Evolutionary conservation across 1,140 invertebrate genomes (phyloP), one percentile per base, ranked within the genome.

Genomic region (Ceratina australensis): DNA sequence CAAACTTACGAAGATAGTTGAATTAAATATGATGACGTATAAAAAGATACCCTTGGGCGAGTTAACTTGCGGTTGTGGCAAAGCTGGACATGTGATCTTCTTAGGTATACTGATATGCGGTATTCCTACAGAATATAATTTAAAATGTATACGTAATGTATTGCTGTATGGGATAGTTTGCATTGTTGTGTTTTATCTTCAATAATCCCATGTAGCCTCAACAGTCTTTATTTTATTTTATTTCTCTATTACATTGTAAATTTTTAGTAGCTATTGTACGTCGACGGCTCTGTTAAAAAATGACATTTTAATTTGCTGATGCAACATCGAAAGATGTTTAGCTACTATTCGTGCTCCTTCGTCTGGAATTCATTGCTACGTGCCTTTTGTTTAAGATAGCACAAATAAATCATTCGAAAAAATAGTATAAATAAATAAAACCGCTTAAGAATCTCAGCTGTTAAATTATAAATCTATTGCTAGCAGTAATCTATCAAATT

Each of bases 301-400:
- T 12, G 16, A 33, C 18, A 18, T 10, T 22, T 22, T 57, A 33
- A 33, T 50, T 26, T 50, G 22, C 5, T 66, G 47, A 66, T 26
- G 47, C 22, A 66, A 66, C n/a, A 66, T 1, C 3, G 22, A 66
- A 50, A 5, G 16, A 50, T 66, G 47, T 66, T 66, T 13, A 66
- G 22, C 10, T 50, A 47, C 12, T 8, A 18, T 22, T 50, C 16
- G 33, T 42, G 5, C 33, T 42, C 33, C 8, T 42, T 42, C 7
- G 33, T 42, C 28, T 42, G 33, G 3, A 42, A 42, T 42, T 42
- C 8, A 42, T 42, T 42, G 33, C 8, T 42, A 42, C 33, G 8
- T 10, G 33, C 10, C 0, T 42, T 42, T 7, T 42, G 10, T 42
- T 42, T 5, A 42, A 42, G 10, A 10, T 42, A 42, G 33, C 2